These are phyloP conservation scores for Schizaphis graminum DNA, from an alignment of 2,888 invertebrate species.

Conservation along the genomic window DNA sequence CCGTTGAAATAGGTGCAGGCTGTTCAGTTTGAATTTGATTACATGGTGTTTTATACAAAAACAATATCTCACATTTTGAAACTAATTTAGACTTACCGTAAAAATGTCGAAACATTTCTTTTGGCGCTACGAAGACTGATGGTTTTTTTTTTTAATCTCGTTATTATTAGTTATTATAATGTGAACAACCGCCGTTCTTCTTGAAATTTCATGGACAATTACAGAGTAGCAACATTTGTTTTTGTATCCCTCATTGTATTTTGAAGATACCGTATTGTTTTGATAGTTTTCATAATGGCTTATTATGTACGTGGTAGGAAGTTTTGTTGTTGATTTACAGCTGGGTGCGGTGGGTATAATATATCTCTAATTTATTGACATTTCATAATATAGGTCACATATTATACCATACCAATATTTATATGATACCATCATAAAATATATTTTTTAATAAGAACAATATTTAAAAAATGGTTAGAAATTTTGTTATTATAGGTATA, in stretches of 20 bases:
- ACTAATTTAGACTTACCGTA: not conserved
- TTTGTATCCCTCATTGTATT: conserved; percentile 4
- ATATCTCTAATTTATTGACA: conserved; percentile 26
- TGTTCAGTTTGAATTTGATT: not conserved
- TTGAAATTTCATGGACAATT: not conserved
- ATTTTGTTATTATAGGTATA: not conserved
- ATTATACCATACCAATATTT: not conserved
- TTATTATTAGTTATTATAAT: not conserved
- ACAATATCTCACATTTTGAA: not conserved
- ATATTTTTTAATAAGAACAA: not conserved
- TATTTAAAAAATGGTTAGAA: not conserved
- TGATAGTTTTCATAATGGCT: conserved; percentile 42
- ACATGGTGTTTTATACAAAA: not conserved
- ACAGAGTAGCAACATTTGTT: conserved; percentile 10
- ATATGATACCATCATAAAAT: not conserved
- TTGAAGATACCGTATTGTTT: conserved; percentile 35
- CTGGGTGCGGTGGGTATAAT: not conserved
- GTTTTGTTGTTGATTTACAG: conserved; percentile 19
- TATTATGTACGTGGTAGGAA: not conserved
- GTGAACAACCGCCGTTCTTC: not conserved
- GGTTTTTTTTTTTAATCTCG: not conserved
- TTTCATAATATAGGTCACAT: not conserved
- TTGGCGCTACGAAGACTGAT: not conserved
- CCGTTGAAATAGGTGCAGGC: not conserved
- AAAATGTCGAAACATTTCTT: not conserved